Conservation (phyloP, 2,888 invertebrate species). For the Volucella zonaria region DNA sequence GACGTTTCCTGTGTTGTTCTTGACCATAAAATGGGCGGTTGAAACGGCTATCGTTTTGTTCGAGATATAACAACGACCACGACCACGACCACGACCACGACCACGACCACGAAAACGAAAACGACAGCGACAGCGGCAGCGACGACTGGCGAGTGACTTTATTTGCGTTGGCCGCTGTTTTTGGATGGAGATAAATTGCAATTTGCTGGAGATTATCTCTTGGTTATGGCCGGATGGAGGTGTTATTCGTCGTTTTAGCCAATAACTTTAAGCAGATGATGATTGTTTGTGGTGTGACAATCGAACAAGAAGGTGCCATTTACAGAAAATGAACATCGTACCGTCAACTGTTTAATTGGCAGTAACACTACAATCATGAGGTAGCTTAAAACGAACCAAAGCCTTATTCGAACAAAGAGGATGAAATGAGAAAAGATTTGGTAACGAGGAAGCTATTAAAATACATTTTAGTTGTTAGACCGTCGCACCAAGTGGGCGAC, state of each 20-base stretch:
- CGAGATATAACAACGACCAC: background rate
- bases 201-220: conserved; percentile 70
- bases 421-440: background rate
- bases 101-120: background rate
- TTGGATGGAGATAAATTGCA: conserved; percentile 65
- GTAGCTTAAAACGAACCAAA: background rate
- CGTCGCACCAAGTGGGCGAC: no score
- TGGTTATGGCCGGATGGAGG: conserved; percentile 66
- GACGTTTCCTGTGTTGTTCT: conserved; percentile 62
- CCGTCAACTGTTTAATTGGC: conserved; percentile 41
- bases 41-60: conserved; percentile 64
- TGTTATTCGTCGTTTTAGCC: conserved; percentile 51
- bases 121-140: no score
- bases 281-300: conserved; percentile 34
- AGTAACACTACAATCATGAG: conserved; percentile 11
- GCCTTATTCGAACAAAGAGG: background rate
- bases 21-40: conserved; percentile 49
- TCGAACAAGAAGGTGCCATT: conserved; percentile 25
- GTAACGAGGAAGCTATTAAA: no score
- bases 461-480: no score
- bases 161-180: conserved; percentile 50
- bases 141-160: conserved; percentile 32
- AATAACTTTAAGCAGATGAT: conserved; percentile 54
- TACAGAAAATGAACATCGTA: conserved; percentile 1
- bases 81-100: no score